Percentiles rank a stretch among this genome's conserved stretches.
These are phyloP conservation scores for Andricus quercusramuli DNA, from an alignment of 2,888 invertebrate species.

Conservation along the genomic window DNA sequence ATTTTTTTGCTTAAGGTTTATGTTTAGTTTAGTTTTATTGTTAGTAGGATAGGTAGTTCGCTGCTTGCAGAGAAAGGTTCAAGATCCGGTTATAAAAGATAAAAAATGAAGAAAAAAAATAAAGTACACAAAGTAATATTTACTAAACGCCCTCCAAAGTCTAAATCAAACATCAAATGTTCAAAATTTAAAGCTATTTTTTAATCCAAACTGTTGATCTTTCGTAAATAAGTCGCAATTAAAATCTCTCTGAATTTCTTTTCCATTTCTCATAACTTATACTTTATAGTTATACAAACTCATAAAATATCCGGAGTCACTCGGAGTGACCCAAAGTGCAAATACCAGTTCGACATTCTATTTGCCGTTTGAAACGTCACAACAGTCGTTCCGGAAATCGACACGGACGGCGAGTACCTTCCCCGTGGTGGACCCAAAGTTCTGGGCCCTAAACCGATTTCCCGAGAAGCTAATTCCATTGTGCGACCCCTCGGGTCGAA, in stretches of 20 bases:
- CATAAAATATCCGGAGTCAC: constrained; percentile 24
- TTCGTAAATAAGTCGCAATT: background rate
- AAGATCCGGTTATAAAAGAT: background rate
- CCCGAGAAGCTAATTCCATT: constrained; percentile 72
- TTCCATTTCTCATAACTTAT: background rate
- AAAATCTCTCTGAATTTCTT: background rate
- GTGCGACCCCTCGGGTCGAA: constrained; percentile 54
- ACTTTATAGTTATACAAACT: background rate
- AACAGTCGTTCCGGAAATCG: constrained; percentile 50
- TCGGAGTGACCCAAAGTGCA: constrained; percentile 17
- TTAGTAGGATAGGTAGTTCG: background rate
- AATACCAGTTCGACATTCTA: constrained; percentile 14
- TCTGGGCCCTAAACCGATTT: constrained; percentile 72
- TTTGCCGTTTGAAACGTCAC: constrained; percentile 55
- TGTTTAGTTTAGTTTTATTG: background rate
- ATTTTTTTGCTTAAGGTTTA: background rate
- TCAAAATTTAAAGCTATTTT: background rate
- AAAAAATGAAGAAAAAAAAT: background rate
- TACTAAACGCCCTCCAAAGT: background rate
- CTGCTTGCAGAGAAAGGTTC: background rate
- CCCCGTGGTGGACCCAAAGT: constrained; percentile 42
- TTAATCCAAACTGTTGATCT: background rate
- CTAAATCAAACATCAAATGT: background rate
- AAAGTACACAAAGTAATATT: background rate
- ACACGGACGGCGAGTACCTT: constrained; percentile 26